Evolutionary conservation across 2,797 vertebrate species (phyloP), one percentile per base, ranked within the genome.

Genomic region (Micropoecilia bifurca): DNA sequence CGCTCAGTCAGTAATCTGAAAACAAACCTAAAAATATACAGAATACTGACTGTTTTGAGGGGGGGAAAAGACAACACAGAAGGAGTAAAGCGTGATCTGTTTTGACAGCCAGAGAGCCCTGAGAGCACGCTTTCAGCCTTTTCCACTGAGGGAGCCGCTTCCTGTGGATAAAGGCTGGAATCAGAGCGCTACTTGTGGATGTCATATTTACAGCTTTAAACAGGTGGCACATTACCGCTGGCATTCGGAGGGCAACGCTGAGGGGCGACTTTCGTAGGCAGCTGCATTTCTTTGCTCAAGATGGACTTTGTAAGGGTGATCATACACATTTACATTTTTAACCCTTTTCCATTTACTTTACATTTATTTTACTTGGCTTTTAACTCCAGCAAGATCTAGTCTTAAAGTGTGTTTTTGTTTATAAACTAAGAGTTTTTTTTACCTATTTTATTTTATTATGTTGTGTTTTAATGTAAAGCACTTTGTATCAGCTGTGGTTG

Each of bases 221-320:
- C 87, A 91, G 90, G 92, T 83, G 88, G 78, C 77, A 76, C 78
- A 78, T 86, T 82, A 84, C 74, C 68, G 81, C 86, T 88, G 89
- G 88, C 87, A 71, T 87, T 80, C 63, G 68, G 80, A 81, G 80
- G 83, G 79, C 78, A 63, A 75, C 8, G 79, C 89, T 80, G 86
- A 83, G 55, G 89, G 89, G 88, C 83, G 76, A 80, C 79, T 83
- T 85, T 87, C 68, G 33, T 76, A 68, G 77, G 79, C 71, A 79
- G 80, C 74, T 55, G 75, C 73, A 74, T 85, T 76, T 84, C 71
- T 50, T 3, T 2, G 55, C 88, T 85, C 10, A 75, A 71, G 88
- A 87, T 84, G 3, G 20, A 76, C 69, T 83, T 90, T 87, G 73
- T 76, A 66, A 79, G 74, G 82, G 80, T 46, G 85, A 57, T 3